These are phyloP conservation scores for Cardinalis cardinalis DNA, from an alignment of 2,113 vertebrate genomes.

Conservation along the genomic window DNA sequence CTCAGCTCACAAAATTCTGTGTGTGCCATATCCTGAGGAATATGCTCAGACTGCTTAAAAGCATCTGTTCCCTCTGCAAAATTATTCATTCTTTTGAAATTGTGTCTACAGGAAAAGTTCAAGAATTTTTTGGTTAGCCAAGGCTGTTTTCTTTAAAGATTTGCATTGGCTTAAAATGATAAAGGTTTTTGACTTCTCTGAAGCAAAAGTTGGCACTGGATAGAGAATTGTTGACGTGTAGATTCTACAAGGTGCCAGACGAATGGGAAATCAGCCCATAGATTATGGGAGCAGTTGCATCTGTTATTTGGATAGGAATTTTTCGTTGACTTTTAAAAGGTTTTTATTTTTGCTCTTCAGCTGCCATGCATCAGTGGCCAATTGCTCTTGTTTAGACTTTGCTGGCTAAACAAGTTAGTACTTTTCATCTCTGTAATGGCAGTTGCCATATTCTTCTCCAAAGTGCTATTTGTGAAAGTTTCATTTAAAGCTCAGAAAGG, in stretches of 20 bases:
- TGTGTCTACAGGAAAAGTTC: neutral
- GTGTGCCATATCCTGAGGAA: neutral
- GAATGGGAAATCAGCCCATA: neutral
- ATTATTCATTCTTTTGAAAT: constrained; percentile 8
- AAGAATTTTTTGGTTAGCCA: neutral
- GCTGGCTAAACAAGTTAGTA: neutral
- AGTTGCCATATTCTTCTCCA: neutral
- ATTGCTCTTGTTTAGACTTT: neutral
- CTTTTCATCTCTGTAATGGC: neutral
- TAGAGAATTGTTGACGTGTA: neutral
- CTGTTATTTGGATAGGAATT: neutral
- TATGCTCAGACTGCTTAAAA: neutral
- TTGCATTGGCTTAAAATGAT: neutral
- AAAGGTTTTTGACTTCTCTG: neutral
- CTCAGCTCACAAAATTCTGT: neutral
- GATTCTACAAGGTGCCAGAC: neutral
- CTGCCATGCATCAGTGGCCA: neutral
- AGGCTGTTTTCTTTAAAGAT: neutral
- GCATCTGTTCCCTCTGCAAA: neutral
- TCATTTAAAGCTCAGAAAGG: neutral
- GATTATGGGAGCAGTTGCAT: neutral
- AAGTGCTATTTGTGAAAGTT: neutral
- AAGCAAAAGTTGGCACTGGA: neutral
- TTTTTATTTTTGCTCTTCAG: neutral
- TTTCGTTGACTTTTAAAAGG: neutral